Conservation (phyloP, 2,113 vertebrate species). For the Tachuris rubrigastra region DNA sequence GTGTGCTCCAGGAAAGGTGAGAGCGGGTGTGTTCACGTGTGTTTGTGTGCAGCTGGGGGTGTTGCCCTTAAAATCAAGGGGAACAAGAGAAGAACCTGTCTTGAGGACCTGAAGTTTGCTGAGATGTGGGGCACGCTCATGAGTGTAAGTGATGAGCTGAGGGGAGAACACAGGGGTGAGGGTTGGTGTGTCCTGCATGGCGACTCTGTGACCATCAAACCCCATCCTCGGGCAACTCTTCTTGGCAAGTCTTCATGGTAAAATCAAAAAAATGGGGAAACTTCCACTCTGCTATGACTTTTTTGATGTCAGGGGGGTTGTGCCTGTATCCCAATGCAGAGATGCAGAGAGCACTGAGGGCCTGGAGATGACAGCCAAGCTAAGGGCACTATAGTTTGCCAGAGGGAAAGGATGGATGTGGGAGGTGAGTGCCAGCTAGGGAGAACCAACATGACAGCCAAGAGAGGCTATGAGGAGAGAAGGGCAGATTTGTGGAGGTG, state of each 20-base stretch:
- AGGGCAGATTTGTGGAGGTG: background rate
- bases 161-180: background rate
- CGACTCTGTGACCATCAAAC: background rate
- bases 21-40: background rate
- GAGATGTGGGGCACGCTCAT: background rate
- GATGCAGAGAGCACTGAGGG: background rate
- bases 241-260: background rate
- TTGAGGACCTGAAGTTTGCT: background rate
- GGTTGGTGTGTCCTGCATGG: background rate
- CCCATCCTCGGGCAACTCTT: fast-evolving
- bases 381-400: background rate
- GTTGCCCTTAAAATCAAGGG: background rate
- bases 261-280: background rate
- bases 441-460: background rate
- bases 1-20: constrained; percentile 93
- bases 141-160: background rate
- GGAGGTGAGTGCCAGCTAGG: background rate
- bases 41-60: background rate
- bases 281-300: background rate
- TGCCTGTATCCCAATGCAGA: background rate
- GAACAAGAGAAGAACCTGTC: background rate
- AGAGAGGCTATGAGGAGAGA: background rate
- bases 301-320: background rate
- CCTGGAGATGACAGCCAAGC: background rate
- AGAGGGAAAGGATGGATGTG: background rate